Conservation (phyloP, 2,113 vertebrate species). For the Sturnus vulgaris region DNA sequence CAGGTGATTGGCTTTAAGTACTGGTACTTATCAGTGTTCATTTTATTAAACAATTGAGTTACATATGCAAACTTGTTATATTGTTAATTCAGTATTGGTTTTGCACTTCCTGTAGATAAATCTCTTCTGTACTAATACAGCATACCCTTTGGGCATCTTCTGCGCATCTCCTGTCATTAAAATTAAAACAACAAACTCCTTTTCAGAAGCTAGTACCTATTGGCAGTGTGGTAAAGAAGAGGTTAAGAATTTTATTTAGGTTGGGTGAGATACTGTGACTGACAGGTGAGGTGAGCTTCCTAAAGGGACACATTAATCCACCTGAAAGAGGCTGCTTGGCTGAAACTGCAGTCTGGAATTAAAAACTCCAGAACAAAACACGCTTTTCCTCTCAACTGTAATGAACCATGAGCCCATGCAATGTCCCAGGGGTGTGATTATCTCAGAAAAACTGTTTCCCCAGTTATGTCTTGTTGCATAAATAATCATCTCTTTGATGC, state of each 20-base stretch:
- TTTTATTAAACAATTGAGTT: not conserved
- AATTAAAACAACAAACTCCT: not conserved
- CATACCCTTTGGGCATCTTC: not conserved
- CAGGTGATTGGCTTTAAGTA: not conserved
- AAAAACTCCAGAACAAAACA: constrained; percentile 46
- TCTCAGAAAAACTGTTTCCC: constrained; percentile 51
- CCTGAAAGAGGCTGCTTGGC: not conserved
- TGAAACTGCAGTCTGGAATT: constrained; percentile 16
- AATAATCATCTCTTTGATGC: constrained; percentile 67
- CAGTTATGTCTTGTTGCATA: constrained; percentile 58
- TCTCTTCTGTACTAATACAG: not conserved
- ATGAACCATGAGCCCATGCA: constrained; percentile 43
- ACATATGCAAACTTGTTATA: not conserved
- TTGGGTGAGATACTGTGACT: not conserved
- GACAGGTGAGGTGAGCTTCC: constrained; percentile 1
- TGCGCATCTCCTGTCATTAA: not conserved
- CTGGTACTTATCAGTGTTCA: not conserved
- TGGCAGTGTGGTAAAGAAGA: not conserved
- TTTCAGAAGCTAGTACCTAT: not conserved
- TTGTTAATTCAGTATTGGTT: not conserved
- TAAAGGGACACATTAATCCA: constrained; percentile 4
- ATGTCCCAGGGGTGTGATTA: constrained; percentile 65
- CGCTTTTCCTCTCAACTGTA: constrained; percentile 22
- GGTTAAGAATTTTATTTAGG: constrained; percentile 16
- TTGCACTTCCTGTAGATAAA: not conserved